These are phyloP conservation scores for Hybognathus amarus DNA, from an alignment of 2,797 vertebrate genomes.

Conservation along the genomic window DNA sequence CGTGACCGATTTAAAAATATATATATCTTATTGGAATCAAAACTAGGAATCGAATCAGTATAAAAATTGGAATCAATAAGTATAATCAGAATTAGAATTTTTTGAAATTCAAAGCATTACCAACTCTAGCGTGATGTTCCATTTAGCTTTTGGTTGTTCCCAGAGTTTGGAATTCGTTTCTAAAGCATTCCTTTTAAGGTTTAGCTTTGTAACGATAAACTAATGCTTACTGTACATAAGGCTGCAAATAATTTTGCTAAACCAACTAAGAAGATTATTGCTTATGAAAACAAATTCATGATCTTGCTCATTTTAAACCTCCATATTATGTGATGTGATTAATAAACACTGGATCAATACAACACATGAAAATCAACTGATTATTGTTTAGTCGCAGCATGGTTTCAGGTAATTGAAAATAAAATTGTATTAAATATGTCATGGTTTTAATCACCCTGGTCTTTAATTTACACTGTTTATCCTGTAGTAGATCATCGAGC, in stretches of 20 bases:
- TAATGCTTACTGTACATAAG: background rate
- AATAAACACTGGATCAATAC: background rate
- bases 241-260: too few relatives aligned
- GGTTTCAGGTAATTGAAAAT: background rate
- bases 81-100: too few relatives aligned
- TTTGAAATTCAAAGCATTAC: too few relatives aligned
- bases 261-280: background rate
- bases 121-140: background rate
- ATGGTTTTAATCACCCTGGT: accelerated
- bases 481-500: too few relatives aligned
- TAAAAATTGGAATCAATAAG: too few relatives aligned
- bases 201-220: background rate
- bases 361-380: background rate
- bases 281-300: background rate
- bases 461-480: too few relatives aligned
- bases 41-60: too few relatives aligned
- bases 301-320: background rate
- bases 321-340: background rate
- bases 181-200: background rate
- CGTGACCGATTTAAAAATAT: too few relatives aligned
- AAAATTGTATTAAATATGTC: background rate
- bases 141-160: background rate
- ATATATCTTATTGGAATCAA: too few relatives aligned
- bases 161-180: background rate
- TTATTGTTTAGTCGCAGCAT: background rate